phyloP scores from a whole-genome alignment of 2,888 invertebrate genomes.

The Platypus cylindrus region DNA sequence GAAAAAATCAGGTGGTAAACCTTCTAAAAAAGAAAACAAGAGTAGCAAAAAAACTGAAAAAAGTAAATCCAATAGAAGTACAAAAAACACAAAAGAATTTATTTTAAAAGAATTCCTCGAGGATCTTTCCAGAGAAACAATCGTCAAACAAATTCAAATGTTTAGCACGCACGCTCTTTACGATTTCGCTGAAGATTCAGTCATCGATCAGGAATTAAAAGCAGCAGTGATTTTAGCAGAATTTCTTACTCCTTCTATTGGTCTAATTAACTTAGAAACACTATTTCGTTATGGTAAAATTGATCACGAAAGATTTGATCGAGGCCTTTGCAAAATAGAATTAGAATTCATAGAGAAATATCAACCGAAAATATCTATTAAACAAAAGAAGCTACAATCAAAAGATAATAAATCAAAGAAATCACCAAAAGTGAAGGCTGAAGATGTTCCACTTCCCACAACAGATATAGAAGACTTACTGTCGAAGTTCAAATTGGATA shows the following conservation, averaged over 20 bases:
- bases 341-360: slow-evolving; percentile 14
- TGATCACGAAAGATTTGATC: slow-evolving; percentile 13
- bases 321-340: slow-evolving; percentile 10
- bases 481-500: not conserved
- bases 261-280: slow-evolving; percentile 19
- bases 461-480: slow-evolving; percentile 1
- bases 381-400: slow-evolving; percentile 4
- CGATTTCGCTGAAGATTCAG: slow-evolving; percentile 20
- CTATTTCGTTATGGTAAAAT: slow-evolving; percentile 20
- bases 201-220: slow-evolving; percentile 20
- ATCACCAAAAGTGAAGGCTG: slow-evolving; percentile 2
- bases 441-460: not conserved
- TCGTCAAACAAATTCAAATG: slow-evolving; percentile 18
- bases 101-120: slow-evolving; percentile 17
- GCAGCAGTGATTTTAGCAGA: slow-evolving; percentile 19
- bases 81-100: slow-evolving; percentile 3
- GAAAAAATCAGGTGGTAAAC: slow-evolving; percentile 2
- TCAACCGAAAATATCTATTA: slow-evolving; percentile 7
- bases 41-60: slow-evolving; percentile 6
- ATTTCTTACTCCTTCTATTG: slow-evolving; percentile 21
- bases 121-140: slow-evolving; percentile 16
- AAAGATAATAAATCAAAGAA: slow-evolving; percentile 6
- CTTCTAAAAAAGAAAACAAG: slow-evolving; percentile 5
- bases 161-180: slow-evolving; percentile 22
- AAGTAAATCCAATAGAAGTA: slow-evolving; percentile 6